Evolutionary conservation across 1,140 invertebrate species (phyloP).

Genomic region (Drosophila grimshawi): DNA sequence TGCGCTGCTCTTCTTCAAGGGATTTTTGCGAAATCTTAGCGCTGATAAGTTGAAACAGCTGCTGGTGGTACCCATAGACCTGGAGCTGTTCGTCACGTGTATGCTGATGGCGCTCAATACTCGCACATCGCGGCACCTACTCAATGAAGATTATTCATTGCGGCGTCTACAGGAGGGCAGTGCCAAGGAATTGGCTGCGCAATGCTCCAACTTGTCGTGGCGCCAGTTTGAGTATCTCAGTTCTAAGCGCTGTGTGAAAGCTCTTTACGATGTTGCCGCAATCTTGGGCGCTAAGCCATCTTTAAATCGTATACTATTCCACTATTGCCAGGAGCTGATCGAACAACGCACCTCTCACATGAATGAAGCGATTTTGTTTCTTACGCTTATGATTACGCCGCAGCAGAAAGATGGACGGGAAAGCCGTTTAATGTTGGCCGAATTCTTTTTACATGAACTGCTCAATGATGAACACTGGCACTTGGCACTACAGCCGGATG

Average conservation of each 20-base stretch:
- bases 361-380: slow-evolving; percentile 70
- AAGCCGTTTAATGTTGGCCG: slow-evolving; percentile 44
- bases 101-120: slow-evolving; percentile 65
- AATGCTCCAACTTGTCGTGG: slow-evolving; percentile 63
- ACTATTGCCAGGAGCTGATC: slow-evolving; percentile 67
- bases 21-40: slow-evolving; percentile 67
- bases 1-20: slow-evolving; percentile 77
- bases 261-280: slow-evolving; percentile 62
- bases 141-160: slow-evolving; percentile 74
- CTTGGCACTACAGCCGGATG: slow-evolving; percentile 67
- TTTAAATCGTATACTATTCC: slow-evolving; percentile 59
- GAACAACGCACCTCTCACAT: slow-evolving; percentile 52
- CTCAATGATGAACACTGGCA: slow-evolving; percentile 75
- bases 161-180: slow-evolving; percentile 38
- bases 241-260: slow-evolving; percentile 44
- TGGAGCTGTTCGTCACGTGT: slow-evolving; percentile 73
- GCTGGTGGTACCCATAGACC: slow-evolving; percentile 66
- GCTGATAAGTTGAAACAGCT: slow-evolving; percentile 56
- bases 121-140: slow-evolving; percentile 49
- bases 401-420: slow-evolving; percentile 19
- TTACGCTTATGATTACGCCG: slow-evolving; percentile 56
- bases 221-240: slow-evolving; percentile 73
- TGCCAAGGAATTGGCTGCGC: slow-evolving; percentile 37
- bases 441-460: slow-evolving; percentile 59
- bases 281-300: slow-evolving; percentile 49